Conservation (phyloP, 2,113 vertebrate genomes). For the Gobiocypris rarus region DNA sequence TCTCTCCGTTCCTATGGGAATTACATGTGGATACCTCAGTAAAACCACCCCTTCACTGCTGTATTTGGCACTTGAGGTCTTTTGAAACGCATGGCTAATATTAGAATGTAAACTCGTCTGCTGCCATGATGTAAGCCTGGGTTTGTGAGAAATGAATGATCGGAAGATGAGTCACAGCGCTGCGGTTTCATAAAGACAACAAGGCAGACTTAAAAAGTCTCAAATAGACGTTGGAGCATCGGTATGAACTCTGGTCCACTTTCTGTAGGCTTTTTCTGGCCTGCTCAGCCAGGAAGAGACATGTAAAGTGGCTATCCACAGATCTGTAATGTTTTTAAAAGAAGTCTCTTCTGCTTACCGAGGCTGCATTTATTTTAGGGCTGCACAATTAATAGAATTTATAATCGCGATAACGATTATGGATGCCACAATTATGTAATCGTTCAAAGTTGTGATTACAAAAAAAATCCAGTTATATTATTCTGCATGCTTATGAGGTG, state of each 20-base stretch:
- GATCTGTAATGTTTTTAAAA: too few species aligned
- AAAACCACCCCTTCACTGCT: neutral
- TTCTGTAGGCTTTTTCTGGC: neutral
- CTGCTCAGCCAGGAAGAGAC: neutral
- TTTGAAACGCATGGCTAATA: neutral
- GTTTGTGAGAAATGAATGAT: neutral
- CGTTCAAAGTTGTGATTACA: too few species aligned
- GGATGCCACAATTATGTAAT: too few species aligned
- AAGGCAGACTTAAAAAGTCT: neutral
- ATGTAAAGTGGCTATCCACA: neutral
- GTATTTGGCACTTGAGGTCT: neutral
- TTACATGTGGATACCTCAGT: conserved; percentile 6
- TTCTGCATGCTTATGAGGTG: too few species aligned
- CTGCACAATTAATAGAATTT: too few species aligned
- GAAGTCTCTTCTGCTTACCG: too few species aligned
- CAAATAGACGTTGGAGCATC: neutral
- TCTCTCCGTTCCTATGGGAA: neutral
- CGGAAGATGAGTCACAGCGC: conserved; percentile 13
- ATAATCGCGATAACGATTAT: too few species aligned
- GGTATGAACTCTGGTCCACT: neutral
- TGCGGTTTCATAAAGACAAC: neutral
- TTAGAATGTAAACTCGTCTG: neutral
- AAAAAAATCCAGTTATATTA: too few species aligned
- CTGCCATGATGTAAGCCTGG: neutral
- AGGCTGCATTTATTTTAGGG: too few species aligned